A percentile compares a stretch with the other conserved stretches of the same genome.
phyloP scores from a whole-genome alignment of 2,113 vertebrate species.

The Melanotaenia duboulayi region DNA sequence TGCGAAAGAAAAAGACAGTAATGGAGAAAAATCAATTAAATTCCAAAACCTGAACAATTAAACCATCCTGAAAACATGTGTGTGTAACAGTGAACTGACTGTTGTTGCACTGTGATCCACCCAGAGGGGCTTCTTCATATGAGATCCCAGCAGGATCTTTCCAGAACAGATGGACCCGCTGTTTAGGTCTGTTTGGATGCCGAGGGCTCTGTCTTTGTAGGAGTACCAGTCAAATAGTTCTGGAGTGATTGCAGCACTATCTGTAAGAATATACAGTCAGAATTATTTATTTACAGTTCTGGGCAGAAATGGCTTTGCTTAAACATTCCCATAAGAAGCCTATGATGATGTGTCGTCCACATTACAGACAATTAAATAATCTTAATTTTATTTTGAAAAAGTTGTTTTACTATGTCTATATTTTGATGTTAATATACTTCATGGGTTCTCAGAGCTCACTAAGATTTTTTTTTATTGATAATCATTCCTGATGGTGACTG shows the following conservation, averaged over 20 bases:
- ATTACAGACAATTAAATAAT: too few species aligned
- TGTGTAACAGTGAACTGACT: conserved; percentile 48
- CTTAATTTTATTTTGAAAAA: too few species aligned
- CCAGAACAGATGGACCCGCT: conserved; percentile 67
- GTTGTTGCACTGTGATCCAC: conserved; percentile 77
- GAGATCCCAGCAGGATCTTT: conserved; percentile 80
- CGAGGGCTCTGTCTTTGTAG: conserved; percentile 72
- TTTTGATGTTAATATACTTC: too few species aligned
- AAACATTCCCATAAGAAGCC: too few species aligned
- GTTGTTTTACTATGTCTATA: too few species aligned
- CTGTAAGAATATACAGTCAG: conserved; percentile 19
- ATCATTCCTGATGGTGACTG: too few species aligned
- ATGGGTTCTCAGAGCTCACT: too few species aligned
- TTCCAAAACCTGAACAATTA: not conserved
- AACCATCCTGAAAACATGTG: not conserved
- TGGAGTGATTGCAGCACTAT: conserved; percentile 47
- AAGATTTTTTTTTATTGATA: too few species aligned
- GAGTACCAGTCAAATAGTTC: conserved; percentile 82
- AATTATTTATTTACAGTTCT: not conserved
- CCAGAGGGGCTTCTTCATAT: conserved; percentile 81
- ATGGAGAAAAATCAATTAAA: not conserved
- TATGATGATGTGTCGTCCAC: too few species aligned
- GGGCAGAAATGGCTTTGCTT: not conserved
- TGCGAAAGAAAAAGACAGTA: not conserved
- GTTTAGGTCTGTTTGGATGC: conserved; percentile 69